These are phyloP conservation scores for Phoeniculus purpureus DNA, from an alignment of 2,797 vertebrate genomes.

Conservation along the genomic window DNA sequence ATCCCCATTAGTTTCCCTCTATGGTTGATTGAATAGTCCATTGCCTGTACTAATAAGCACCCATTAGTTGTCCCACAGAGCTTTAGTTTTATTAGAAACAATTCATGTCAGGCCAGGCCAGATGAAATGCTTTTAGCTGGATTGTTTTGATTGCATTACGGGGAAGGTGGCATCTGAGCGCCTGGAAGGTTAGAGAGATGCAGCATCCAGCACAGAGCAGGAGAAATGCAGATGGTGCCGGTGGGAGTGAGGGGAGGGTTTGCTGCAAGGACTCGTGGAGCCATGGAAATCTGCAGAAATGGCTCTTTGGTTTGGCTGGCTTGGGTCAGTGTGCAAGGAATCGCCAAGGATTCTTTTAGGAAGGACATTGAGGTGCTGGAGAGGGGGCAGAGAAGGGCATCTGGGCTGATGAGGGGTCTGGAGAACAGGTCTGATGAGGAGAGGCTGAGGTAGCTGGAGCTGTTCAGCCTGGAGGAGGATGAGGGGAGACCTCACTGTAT, in stretches of 20 bases:
- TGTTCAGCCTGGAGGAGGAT: no score
- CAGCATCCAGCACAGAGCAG: not conserved
- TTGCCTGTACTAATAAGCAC: constrained; percentile 56
- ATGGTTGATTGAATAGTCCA: constrained; percentile 63
- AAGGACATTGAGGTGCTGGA: no score
- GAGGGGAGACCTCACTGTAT: no score
- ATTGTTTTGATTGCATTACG: constrained; percentile 51
- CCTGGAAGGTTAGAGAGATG: not conserved
- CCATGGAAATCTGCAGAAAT: not conserved
- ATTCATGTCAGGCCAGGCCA: constrained; percentile 21
- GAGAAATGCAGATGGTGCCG: not conserved
- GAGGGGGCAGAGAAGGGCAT: no score
- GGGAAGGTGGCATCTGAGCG: constrained; percentile 12
- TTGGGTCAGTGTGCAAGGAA: not conserved
- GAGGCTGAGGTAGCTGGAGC: no score
- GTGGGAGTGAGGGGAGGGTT: not conserved
- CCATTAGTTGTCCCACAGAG: constrained; percentile 50
- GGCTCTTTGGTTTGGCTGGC: not conserved
- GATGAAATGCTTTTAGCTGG: constrained; percentile 47
- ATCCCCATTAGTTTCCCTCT: constrained; percentile 52
- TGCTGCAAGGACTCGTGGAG: not conserved
- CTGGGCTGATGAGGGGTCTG: no score
- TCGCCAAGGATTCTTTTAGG: not conserved
- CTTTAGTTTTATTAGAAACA: constrained; percentile 60
- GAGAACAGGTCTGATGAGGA: no score